These are phyloP conservation scores for Chaetops frenatus DNA, from an alignment of 2,113 vertebrate species.

Conservation along the genomic window DNA sequence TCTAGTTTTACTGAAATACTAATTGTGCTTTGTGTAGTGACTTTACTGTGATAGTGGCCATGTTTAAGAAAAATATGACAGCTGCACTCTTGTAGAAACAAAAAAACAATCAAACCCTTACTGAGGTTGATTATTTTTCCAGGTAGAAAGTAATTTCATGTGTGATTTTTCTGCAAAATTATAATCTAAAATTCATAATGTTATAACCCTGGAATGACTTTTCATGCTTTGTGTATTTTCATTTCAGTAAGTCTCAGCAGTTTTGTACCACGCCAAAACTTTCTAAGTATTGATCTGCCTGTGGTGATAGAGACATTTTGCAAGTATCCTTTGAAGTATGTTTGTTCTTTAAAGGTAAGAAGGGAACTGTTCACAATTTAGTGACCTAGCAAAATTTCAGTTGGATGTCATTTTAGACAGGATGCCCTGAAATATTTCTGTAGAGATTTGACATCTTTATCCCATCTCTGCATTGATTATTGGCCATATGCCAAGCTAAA, in stretches of 20 bases:
- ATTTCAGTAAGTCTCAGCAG: conserved; percentile 91
- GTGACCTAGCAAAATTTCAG: neutral
- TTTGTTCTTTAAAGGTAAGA: conserved; percentile 11
- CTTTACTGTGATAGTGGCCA: neutral
- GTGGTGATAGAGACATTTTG: conserved; percentile 93
- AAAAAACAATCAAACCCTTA: neutral
- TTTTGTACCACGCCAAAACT: conserved; percentile 89
- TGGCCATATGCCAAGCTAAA: neutral
- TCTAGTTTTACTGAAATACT: neutral
- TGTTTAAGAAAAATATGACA: neutral
- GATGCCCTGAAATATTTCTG: neutral
- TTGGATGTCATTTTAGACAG: conserved; percentile 3
- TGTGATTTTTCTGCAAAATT: neutral
- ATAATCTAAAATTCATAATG: neutral
- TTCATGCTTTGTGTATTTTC: conserved; percentile 13
- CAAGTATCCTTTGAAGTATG: conserved; percentile 92
- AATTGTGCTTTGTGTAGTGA: neutral
- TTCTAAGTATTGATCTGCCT: conserved; percentile 89
- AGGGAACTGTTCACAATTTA: neutral
- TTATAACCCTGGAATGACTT: neutral
- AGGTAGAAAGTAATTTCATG: neutral
- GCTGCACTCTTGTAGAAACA: neutral
- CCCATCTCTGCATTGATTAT: neutral
- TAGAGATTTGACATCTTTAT: neutral
- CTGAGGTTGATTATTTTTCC: neutral